Evolutionary conservation across 2,888 invertebrate genomes (phyloP).

Genomic region (Loripinus fragilis): DNA sequence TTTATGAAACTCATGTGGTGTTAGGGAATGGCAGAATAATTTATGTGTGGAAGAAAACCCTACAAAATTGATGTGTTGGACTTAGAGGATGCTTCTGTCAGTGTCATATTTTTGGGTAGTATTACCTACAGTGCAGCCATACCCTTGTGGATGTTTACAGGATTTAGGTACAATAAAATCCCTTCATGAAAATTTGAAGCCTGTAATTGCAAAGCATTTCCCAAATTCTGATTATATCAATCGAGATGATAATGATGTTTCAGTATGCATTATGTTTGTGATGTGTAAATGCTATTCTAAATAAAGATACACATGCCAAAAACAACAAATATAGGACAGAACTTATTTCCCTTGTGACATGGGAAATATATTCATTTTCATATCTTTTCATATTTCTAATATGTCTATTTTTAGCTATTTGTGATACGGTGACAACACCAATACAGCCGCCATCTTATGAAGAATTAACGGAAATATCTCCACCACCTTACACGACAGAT

Average conservation of each 20-base stretch:
- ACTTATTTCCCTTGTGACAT: too few species aligned
- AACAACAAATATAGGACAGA: too few species aligned
- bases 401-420: too few species aligned
- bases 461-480: too few species aligned
- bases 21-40: conserved; percentile 18
- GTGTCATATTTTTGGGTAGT: conserved; percentile 32
- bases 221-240: conserved; percentile 4
- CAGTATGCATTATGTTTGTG: too few species aligned
- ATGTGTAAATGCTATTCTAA: too few species aligned
- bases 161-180: conserved; percentile 26
- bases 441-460: too few species aligned
- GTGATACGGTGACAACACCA: too few species aligned
- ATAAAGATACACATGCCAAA: too few species aligned
- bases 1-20: conserved; percentile 29
- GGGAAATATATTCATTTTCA: too few species aligned
- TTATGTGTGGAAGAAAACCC: conserved; percentile 29
- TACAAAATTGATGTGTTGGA: conserved; percentile 17
- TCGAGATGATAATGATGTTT: conserved; percentile 39
- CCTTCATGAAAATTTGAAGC: conserved; percentile 29
- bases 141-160: conserved; percentile 11
- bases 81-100: background rate
- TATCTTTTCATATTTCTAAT: too few species aligned
- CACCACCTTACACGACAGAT: too few species aligned
- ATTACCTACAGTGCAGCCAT: conserved; percentile 27
- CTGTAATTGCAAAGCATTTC: conserved; percentile 26